These are phyloP conservation scores for Cryptotermes secundus DNA, from an alignment of 1,140 invertebrate species.

Conservation along the genomic window DNA sequence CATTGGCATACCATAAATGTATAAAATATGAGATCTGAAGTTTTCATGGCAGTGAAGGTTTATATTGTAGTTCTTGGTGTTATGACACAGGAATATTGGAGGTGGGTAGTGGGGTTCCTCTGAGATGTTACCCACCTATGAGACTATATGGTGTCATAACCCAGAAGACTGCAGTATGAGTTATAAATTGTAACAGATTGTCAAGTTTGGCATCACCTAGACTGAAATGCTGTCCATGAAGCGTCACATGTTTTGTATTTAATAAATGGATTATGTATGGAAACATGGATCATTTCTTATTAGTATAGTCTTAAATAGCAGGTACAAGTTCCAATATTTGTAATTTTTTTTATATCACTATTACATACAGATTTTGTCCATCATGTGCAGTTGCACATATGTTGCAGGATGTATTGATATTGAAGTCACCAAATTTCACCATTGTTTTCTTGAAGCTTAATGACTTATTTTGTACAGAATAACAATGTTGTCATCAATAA, in stretches of 20 bases:
- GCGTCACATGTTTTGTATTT: no score
- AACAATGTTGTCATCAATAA: not conserved
- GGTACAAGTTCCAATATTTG: not conserved
- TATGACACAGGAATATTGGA: no score
- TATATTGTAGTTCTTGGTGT: no score
- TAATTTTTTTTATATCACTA: not conserved
- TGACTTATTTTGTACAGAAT: not conserved
- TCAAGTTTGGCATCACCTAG: slow-evolving; percentile 3
- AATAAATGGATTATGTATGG: no score
- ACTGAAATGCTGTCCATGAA: not conserved
- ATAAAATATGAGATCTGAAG: no score
- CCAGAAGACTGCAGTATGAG: no score
- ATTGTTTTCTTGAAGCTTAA: not conserved
- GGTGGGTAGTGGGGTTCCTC: no score
- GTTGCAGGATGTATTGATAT: not conserved
- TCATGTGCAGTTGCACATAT: not conserved
- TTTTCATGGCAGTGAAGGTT: no score
- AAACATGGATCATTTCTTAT: not conserved
- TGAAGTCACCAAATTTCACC: not conserved
- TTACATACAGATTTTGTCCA: not conserved
- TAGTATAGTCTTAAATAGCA: not conserved
- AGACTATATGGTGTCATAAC: no score
- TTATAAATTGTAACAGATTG: not conserved
- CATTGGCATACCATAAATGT: not conserved
- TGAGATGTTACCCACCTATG: no score